phyloP scores from a whole-genome alignment of 2,888 invertebrate genomes.

The Erebia ligea region DNA sequence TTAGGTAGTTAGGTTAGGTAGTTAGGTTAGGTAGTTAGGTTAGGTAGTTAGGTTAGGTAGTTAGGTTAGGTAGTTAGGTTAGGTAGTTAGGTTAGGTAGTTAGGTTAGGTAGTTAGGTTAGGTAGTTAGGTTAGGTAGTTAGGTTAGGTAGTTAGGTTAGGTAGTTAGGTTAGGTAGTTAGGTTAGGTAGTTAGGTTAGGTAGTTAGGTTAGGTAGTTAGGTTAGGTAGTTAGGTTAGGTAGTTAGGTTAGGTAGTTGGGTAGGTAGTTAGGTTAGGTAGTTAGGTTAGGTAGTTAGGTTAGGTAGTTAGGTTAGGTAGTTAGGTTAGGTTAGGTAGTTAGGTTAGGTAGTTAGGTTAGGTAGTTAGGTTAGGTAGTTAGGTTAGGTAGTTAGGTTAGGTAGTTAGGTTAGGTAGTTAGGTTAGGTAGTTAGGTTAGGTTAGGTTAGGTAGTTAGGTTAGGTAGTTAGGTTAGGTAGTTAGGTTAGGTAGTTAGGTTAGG shows the following conservation, averaged over 20 bases:
- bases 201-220: slow-evolving; percentile 17
- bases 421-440: slow-evolving; percentile 12
- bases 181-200: slow-evolving; percentile 22
- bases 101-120: slow-evolving; percentile 31
- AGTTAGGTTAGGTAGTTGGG: slow-evolving; percentile 31
- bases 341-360: slow-evolving; percentile 12
- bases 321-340: slow-evolving; percentile 17
- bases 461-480: slow-evolving; percentile 28
- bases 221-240: slow-evolving; percentile 19
- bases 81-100: slow-evolving; percentile 38
- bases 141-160: slow-evolving; percentile 39
- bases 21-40: slow-evolving; percentile 31
- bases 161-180: slow-evolving; percentile 32
- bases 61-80: slow-evolving; percentile 26
- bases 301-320: slow-evolving; percentile 26
- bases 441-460: slow-evolving; percentile 12
- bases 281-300: slow-evolving; percentile 31
- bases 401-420: slow-evolving; percentile 12
- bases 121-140: slow-evolving; percentile 39
- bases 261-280: slow-evolving; percentile 31
- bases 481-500: slow-evolving; percentile 35
- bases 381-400: slow-evolving; percentile 13
- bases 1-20: slow-evolving; percentile 29
- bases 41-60: slow-evolving; percentile 30
- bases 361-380: slow-evolving; percentile 11